Percentiles rank a stretch among this genome's conserved stretches.
phyloP scores from a whole-genome alignment of 2,113 vertebrate species.

The Seriola aureovittata region DNA sequence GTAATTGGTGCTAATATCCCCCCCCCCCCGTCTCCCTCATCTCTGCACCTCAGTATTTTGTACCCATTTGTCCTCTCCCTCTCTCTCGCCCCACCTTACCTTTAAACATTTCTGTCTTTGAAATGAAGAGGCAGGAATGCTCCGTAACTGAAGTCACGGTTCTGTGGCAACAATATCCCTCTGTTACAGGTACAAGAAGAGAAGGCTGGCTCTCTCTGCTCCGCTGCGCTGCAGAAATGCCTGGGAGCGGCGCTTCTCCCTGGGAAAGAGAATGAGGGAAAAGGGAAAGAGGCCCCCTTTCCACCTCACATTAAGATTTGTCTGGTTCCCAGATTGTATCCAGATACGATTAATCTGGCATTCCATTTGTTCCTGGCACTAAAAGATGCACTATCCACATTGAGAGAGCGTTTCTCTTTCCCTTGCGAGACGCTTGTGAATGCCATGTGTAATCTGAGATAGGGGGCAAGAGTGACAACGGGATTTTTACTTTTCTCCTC shows the following conservation, averaged over 20 bases:
- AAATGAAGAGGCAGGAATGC: constrained; percentile 72
- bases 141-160: constrained; percentile 59
- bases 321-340: constrained; percentile 52
- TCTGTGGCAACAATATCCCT: constrained; percentile 69
- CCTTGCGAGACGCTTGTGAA: constrained; percentile 23
- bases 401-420: constrained; percentile 11
- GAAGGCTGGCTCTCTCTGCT: constrained; percentile 58
- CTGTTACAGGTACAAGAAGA: constrained; percentile 62
- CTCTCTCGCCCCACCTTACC: constrained; percentile 39
- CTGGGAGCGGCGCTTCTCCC: constrained; percentile 31
- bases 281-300: constrained; percentile 19
- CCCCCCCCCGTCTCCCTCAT: constrained; percentile 13
- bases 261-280: constrained; percentile 24
- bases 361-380: constrained; percentile 40
- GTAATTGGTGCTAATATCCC: constrained; percentile 42
- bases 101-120: constrained; percentile 57
- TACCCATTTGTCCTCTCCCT: constrained; percentile 29
- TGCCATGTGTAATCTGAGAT: constrained; percentile 46
- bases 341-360: constrained; percentile 52
- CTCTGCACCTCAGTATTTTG: constrained; percentile 42
- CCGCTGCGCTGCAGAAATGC: constrained; percentile 61
- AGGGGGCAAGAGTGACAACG: background rate
- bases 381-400: constrained; percentile 17
- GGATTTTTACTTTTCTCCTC: constrained; percentile 5
- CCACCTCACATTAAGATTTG: constrained; percentile 53